Evolutionary conservation across 2,888 invertebrate species (phyloP).

Genomic region (Chalcosyrphus nemorum): DNA sequence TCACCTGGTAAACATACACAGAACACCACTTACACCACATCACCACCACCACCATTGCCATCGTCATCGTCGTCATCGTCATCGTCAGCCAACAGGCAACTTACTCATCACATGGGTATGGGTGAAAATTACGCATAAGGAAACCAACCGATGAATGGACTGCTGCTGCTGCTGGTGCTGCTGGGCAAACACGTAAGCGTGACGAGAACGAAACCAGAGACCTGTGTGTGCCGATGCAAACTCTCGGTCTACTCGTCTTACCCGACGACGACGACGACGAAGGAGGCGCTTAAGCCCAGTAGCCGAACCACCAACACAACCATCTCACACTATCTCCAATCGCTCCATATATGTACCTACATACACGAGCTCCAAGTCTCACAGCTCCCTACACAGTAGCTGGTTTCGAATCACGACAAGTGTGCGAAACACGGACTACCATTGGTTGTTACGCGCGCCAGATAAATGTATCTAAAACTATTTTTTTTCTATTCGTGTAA

Average conservation of each 20-base stretch:
- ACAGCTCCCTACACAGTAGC: slow-evolving; percentile 68
- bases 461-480: slow-evolving; percentile 46
- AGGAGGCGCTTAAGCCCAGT: slow-evolving; percentile 82
- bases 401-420: slow-evolving; percentile 66
- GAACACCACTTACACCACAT: slow-evolving; percentile 59
- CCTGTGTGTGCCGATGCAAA: slow-evolving; percentile 45
- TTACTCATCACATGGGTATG: slow-evolving; percentile 49
- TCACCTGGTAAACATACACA: slow-evolving; percentile 65
- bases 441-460: slow-evolving; percentile 69
- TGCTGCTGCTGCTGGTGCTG: no score
- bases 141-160: slow-evolving; percentile 67
- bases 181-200: slow-evolving; percentile 58
- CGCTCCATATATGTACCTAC: slow-evolving; percentile 31
- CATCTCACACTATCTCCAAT: slow-evolving; percentile 30
- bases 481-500: slow-evolving; percentile 51
- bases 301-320: slow-evolving; percentile 75
- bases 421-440: slow-evolving; percentile 72
- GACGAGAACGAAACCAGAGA: slow-evolving; percentile 57
- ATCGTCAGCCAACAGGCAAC: slow-evolving; percentile 15
- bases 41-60: slow-evolving; percentile 37
- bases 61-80: slow-evolving; percentile 16
- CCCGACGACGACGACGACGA: slow-evolving; percentile 76
- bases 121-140: slow-evolving; percentile 73
- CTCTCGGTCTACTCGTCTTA: slow-evolving; percentile 62
- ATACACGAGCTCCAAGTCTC: slow-evolving; percentile 41